Evolutionary conservation across 2,888 invertebrate species (phyloP).

Genomic region (Acronicta psi): DNA sequence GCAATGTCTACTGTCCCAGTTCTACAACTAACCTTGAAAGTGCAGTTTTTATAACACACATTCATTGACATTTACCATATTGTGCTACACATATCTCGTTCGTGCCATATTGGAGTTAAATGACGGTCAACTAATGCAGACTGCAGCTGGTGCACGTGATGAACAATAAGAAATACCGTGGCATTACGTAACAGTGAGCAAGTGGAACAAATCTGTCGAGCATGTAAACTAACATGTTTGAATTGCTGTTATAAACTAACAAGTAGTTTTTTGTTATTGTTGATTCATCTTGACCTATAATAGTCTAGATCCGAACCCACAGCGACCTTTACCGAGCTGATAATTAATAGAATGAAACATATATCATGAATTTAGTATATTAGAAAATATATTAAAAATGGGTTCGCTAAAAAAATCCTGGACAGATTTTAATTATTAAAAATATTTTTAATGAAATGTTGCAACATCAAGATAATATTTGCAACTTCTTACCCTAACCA

Average conservation of each 20-base stretch:
- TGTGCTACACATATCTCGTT: constrained; percentile 18
- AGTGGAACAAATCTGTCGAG: constrained; percentile 20
- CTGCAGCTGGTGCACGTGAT: constrained; percentile 4
- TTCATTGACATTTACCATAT: constrained; percentile 31
- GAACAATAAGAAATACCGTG: constrained; percentile 8
- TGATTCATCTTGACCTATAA: no score
- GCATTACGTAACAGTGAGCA: constrained; percentile 27
- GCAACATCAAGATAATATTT: no score
- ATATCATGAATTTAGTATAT: no score
- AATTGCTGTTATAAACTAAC: not conserved
- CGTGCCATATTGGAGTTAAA: constrained; percentile 18
- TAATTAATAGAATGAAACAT: no score
- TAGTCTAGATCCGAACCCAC: no score
- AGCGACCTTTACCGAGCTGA: no score
- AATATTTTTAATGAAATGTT: no score
- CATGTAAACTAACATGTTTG: constrained; percentile 6
- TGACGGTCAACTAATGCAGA: constrained; percentile 7
- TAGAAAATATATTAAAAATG: no score
- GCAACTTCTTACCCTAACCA: no score
- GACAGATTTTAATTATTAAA: no score
- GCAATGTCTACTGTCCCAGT: not conserved
- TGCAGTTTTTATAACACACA: constrained; percentile 19
- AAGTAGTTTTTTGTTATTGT: not conserved
- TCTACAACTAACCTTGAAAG: constrained; percentile 33
- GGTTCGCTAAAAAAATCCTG: no score